phyloP scores from a whole-genome alignment of 2,888 invertebrate species.

The Teinopalpus imperialis region DNA sequence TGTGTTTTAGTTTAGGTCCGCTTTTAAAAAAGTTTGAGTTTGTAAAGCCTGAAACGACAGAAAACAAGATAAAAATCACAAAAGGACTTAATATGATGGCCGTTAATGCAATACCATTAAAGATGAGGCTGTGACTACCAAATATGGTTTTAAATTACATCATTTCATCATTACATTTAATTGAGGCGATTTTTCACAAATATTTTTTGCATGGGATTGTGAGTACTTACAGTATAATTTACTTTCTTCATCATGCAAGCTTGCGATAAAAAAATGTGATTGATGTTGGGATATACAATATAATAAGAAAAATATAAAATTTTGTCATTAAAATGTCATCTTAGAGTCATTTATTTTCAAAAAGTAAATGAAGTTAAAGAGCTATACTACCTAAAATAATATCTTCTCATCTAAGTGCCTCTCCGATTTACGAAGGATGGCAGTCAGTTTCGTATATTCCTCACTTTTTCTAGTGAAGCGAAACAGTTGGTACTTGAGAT shows the following conservation, averaged over 20 bases:
- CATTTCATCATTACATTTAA: conserved; percentile 64
- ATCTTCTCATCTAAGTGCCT: too few relatives aligned
- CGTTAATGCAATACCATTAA: conserved; percentile 19
- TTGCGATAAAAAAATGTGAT: conserved; percentile 61
- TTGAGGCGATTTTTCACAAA: conserved; percentile 71
- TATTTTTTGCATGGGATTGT: conserved; percentile 62
- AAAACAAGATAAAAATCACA: conserved; percentile 36
- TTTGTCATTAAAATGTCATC: conserved; percentile 14
- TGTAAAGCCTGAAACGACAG: conserved; percentile 9
- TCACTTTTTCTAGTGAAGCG: too few relatives aligned
- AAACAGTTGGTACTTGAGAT: too few relatives aligned
- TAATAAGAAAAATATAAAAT: conserved; percentile 7
- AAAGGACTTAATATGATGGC: conserved; percentile 48
- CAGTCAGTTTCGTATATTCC: too few relatives aligned
- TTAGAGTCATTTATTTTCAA: background rate
- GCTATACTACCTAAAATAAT: too few relatives aligned
- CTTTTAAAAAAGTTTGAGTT: conserved; percentile 18
- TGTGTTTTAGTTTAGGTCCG: conserved; percentile 13
- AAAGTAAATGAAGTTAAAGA: too few relatives aligned
- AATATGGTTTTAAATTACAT: conserved; percentile 48
- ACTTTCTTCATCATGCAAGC: conserved; percentile 58
- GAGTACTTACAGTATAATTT: conserved; percentile 59
- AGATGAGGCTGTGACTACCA: conserved; percentile 49
- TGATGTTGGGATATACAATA: conserved; percentile 54
- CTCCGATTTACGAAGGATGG: too few relatives aligned